Base-by-base conservation (phyloP, 1,140 invertebrate genomes). In the Bacillus rossius region DNA sequence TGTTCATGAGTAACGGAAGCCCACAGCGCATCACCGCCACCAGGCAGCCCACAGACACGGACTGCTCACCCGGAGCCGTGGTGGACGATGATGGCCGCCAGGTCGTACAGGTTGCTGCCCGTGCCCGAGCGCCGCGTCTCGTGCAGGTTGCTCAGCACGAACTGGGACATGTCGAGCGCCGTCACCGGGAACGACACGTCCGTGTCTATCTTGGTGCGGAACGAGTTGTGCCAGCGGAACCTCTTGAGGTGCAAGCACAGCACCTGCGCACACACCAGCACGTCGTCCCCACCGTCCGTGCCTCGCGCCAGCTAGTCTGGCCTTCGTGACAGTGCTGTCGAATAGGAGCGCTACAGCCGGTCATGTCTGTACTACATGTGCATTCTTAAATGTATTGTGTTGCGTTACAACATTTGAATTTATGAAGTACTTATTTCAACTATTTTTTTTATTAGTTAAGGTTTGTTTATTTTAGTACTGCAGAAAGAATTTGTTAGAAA, bases 231-330 rank as follows among this genome's bases (percentile, higher is more conserved):
- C 88, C 88, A 93, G 61, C 89, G 80, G 76, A 93, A 93, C 70
- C 90, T 76, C 75, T 93, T 93, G 56, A 93, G 78, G 74, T 93
- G 90, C 69, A 93, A 75, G 80, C 90, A 93, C 63, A 93, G 75
- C 55, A 88, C 84, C 85, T 87, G 67, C n/a, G n/a, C n/a, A n/a
- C n/a, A n/a, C n/a, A n/a, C n/a, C n/a, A n/a, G n/a, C n/a, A n/a
- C n/a, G n/a, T 14, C 75, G n/a, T n/a, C n/a, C n/a, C n/a, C n/a
- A n/a, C n/a, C 34, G 25, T 62, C 49, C n/a, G 50, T 47, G 10
- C n/a, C n/a, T n/a, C n/a, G n/a, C n/a, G n/a, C n/a, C 13, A 47
- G 25, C 19, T 25, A 20, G 3, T 19, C 47, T 7, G 38, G 55
- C 56, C 19, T 53, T 41, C n/a, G 22, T 38, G 3, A 60, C 22